Percentiles rank a stretch among this genome's conserved stretches.
phyloP scores from a whole-genome alignment of 1,140 invertebrate species.

The Bombyx mandarina region DNA sequence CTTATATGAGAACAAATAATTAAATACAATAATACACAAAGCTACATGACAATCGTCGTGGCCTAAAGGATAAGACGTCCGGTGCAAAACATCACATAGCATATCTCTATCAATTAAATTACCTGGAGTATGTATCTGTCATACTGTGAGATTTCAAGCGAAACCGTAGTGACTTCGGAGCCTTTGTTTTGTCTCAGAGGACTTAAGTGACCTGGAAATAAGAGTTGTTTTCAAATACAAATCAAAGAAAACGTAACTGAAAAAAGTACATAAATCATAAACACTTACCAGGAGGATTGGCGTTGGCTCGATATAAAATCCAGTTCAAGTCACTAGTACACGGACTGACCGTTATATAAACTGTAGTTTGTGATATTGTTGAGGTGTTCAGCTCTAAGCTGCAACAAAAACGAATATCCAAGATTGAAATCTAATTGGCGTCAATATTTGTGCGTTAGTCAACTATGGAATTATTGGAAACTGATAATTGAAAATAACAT shows the following conservation, averaged over 20 bases:
- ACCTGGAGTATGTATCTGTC: constrained; percentile 58
- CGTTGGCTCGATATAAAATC: constrained; percentile 38
- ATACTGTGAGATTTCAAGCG: constrained; percentile 33
- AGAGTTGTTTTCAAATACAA: not conserved
- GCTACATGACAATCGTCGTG: too few relatives aligned
- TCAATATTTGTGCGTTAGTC: too few relatives aligned
- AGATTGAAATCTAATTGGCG: too few relatives aligned
- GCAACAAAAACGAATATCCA: constrained; percentile 17
- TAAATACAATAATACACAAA: too few relatives aligned
- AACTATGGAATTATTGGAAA: too few relatives aligned
- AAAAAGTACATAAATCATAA: constrained; percentile 18
- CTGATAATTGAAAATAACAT: too few relatives aligned
- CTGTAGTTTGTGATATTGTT: constrained; percentile 30
- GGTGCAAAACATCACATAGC: not conserved
- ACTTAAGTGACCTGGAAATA: constrained; percentile 30
- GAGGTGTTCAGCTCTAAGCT: constrained; percentile 54
- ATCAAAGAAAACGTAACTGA: constrained; percentile 15
- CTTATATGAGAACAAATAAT: not conserved
- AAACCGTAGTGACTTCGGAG: constrained; percentile 35
- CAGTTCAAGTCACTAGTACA: constrained; percentile 48
- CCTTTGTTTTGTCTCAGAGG: constrained; percentile 36
- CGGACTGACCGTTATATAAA: constrained; percentile 49
- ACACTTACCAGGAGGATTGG: constrained; percentile 29
- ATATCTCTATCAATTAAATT: constrained; percentile 4
- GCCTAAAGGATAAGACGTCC: too few relatives aligned